Percentiles rank a stretch among this genome's conserved stretches.
Evolutionary conservation across 2,113 vertebrate genomes (phyloP).

Genomic region (Ahaetulla prasina): DNA sequence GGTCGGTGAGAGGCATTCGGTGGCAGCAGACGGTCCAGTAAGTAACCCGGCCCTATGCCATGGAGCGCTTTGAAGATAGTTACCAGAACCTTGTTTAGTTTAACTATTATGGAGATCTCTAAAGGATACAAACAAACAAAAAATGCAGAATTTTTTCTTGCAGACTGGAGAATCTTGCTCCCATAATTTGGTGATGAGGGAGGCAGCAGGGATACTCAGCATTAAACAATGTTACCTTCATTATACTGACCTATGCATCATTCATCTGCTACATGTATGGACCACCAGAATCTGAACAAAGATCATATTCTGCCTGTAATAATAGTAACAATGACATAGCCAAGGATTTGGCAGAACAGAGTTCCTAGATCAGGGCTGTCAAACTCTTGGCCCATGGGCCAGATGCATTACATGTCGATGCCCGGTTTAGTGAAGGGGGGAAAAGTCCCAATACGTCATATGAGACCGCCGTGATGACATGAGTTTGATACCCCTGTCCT

Average conservation of each 20-base stretch:
- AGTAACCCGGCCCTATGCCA: too few relatives aligned
- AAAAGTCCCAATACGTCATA: too few relatives aligned
- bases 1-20: too few relatives aligned
- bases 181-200: not conserved
- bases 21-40: too few relatives aligned
- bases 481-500: not conserved
- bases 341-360: not conserved
- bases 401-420: too few relatives aligned
- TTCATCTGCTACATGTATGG: not conserved
- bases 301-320: not conserved
- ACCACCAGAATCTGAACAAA: not conserved
- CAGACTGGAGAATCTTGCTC: not conserved
- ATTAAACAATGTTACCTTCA: not conserved
- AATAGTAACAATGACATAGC: not conserved
- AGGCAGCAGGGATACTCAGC: not conserved
- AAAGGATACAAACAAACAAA: not conserved
- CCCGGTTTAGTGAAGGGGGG: too few relatives aligned
- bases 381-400: too few relatives aligned
- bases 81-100: too few relatives aligned
- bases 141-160: not conserved
- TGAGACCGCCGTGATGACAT: too few relatives aligned
- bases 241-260: not conserved
- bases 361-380: not conserved
- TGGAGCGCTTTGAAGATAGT: too few relatives aligned
- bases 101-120: not conserved